Conservation (phyloP, 2,113 vertebrate genomes). For the Chloropsis cyanopogon region DNA sequence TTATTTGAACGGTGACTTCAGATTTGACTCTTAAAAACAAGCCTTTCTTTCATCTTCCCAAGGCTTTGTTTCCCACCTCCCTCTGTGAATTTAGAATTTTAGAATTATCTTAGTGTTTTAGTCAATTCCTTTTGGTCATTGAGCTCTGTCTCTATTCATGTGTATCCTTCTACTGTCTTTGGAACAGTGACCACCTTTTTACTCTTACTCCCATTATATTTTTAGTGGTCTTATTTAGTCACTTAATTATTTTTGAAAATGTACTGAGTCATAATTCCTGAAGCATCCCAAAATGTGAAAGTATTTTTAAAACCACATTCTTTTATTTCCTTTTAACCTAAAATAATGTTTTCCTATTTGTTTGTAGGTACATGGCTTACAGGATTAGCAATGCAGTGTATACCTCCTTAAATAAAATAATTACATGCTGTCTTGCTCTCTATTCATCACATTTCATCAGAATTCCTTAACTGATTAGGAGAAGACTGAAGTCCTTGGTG, state of each 20-base stretch:
- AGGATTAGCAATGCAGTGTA: neutral
- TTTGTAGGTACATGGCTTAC: neutral
- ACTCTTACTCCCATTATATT: neutral
- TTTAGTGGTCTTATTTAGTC: neutral
- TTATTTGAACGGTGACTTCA: neutral
- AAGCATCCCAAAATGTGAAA: neutral
- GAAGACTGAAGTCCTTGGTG: neutral
- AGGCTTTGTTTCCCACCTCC: neutral
- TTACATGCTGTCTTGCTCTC: neutral
- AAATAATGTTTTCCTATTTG: neutral
- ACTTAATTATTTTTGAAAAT: neutral
- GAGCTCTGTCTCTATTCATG: rapidly evolving
- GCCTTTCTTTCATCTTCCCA: neutral
- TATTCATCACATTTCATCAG: neutral
- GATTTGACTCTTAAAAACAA: neutral
- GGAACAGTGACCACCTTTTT: neutral
- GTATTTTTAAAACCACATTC: neutral
- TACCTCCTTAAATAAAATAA: neutral
- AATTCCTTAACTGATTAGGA: neutral
- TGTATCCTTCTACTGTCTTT: neutral
- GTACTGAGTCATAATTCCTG: neutral
- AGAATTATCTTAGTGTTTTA: neutral
- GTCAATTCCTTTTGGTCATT: neutral
- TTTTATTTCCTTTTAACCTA: neutral
- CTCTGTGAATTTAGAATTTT: neutral